These are phyloP conservation scores for Lates calcarifer DNA, from an alignment of 2,113 vertebrate genomes.

Conservation along the genomic window DNA sequence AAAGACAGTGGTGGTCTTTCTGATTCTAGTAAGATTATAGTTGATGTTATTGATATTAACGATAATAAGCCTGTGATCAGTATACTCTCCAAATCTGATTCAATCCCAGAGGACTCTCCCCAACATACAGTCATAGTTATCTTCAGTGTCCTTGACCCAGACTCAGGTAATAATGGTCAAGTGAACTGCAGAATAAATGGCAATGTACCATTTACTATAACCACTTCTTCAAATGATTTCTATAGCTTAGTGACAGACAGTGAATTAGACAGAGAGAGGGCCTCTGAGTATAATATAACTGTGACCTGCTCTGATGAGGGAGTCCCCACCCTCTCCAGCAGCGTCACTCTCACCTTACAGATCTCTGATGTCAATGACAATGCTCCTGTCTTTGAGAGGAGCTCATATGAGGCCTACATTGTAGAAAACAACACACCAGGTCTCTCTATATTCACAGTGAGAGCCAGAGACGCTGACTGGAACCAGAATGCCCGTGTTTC, in stretches of 20 bases:
- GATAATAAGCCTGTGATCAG: conserved; percentile 81
- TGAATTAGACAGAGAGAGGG: neutral
- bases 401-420: conserved; percentile 15
- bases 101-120: conserved; percentile 62
- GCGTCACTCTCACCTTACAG: neutral
- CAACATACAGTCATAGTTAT: conserved; percentile 61
- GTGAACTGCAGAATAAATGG: conserved; percentile 50
- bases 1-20: conserved; percentile 78
- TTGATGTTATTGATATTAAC: conserved; percentile 82
- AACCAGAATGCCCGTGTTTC: conserved; percentile 40
- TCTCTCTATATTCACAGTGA: conserved; percentile 41
- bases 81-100: conserved; percentile 63
- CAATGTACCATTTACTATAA: conserved; percentile 64
- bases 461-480: conserved; percentile 45
- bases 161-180: conserved; percentile 72
- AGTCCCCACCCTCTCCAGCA: neutral
- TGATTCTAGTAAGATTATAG: conserved; percentile 76
- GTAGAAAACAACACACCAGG: conserved; percentile 39
- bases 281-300: neutral
- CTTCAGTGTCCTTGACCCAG: conserved; percentile 67
- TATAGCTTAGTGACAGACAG: conserved; percentile 68
- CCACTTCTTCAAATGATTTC: conserved; percentile 71
- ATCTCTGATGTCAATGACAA: neutral
- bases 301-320: neutral
- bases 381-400: neutral